These are phyloP conservation scores for Caranx melampygus DNA, from an alignment of 2,113 vertebrate genomes.

Conservation along the genomic window DNA sequence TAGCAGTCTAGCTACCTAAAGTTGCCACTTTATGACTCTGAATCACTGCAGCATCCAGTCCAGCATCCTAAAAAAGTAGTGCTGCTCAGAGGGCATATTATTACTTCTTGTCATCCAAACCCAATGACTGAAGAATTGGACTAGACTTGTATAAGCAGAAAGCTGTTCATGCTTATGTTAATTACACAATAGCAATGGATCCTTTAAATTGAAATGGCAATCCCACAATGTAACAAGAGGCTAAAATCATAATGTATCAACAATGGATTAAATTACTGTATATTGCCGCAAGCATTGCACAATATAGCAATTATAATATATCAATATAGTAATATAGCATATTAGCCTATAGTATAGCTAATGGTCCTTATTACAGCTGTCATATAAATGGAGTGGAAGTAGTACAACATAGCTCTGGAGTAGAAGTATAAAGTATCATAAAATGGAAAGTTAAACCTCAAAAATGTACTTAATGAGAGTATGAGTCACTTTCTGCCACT, in stretches of 20 bases:
- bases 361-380: not conserved
- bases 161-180: too few species aligned
- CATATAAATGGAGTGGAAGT: not conserved
- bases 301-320: too few species aligned
- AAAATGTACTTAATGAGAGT: not conserved
- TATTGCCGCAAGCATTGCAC: not conserved
- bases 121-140: too few species aligned
- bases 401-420: not conserved
- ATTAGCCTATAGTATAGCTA: not conserved
- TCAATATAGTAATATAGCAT: too few species aligned
- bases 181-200: not conserved
- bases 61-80: too few species aligned
- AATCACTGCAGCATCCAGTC: too few species aligned
- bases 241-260: not conserved
- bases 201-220: not conserved
- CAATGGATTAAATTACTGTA: not conserved
- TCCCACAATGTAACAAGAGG: not conserved
- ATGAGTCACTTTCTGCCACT: not conserved
- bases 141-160: too few species aligned
- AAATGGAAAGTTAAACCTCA: slow-evolving; percentile 7
- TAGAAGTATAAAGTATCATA: not conserved
- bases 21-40: too few species aligned
- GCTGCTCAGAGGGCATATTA: too few species aligned
- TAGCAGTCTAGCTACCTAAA: too few species aligned
- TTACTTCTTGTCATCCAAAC: too few species aligned